Base-by-base conservation (phyloP, 2,797 vertebrate species). In the Argentina silus region DNA sequence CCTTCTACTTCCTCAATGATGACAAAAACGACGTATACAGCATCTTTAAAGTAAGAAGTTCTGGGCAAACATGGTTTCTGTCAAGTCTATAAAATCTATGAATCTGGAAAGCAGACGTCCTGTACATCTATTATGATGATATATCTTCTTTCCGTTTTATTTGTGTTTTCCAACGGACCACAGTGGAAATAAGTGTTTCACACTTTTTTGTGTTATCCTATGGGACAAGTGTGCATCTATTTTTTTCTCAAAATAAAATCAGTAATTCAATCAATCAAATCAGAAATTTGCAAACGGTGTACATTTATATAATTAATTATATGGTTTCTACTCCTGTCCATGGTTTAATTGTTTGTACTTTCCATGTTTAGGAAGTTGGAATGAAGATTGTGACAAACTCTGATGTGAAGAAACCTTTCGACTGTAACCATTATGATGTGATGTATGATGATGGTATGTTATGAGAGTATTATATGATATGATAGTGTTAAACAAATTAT, bases 351-450 rank as follows among this genome's bases (percentile, higher is more conserved):
- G 6, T 55, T 15, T 72, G 1, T 76, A n/a, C 11, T 69, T 17
- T 63, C 42, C 60, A 50, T 85, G 27, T 75, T 7, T 7, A 93
- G 93, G 80, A 78, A 56, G 74, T 94, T 75, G 94, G 94, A 67
- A 75, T 96, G 56, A 95, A 95, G 89, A 81, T 96, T 53, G 67
- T 94, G 74, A 95, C 95, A 57, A 96, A 95, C 84, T 90, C 91
- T 0, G 91, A 94, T 7, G 90, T 95, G 78, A 94, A 85, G 56
- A 92, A 90, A 53, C 86, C 86, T 9, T 6, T 59, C 0, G 0
- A 80, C 43, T 91, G 89, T 14, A 4, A 7, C 1, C 0, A n/a
- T 62, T 27, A 6, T 14, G 17, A 44, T 15, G 6, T 15, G 0
- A n/a, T n/a, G n/a, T n/a, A n/a, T n/a, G 8, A 17, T 17, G 3